Conservation (phyloP, 2,888 invertebrate genomes). For the Aspidiotus destructor region DNA sequence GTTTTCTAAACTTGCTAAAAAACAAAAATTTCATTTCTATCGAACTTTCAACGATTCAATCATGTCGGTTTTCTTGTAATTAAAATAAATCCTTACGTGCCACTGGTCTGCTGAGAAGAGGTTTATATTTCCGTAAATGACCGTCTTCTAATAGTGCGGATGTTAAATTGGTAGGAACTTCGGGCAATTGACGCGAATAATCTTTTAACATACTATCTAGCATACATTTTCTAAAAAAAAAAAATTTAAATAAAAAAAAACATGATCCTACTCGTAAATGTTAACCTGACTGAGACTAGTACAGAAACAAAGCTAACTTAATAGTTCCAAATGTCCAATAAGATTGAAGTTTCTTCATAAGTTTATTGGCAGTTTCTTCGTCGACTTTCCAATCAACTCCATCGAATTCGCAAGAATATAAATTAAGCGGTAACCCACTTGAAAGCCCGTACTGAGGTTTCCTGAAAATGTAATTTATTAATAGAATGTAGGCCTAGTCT, state of each 20-base stretch:
- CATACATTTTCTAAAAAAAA: conserved; percentile 47
- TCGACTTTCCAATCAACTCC: conserved; percentile 48
- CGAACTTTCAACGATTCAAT: too few relatives aligned
- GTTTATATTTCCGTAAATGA: conserved; percentile 55
- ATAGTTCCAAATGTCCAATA: conserved; percentile 50
- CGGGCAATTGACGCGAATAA: not conserved
- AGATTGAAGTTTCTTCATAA: conserved; percentile 56
- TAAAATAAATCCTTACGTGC: conserved; percentile 56
- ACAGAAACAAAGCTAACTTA: conserved; percentile 34
- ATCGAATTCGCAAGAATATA: conserved; percentile 66
- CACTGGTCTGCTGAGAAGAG: conserved; percentile 60
- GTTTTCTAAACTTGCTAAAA: conserved; percentile 71
- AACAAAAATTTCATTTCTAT: conserved; percentile 36
- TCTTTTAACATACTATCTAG: conserved; percentile 48
- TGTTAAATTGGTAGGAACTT: conserved; percentile 8
- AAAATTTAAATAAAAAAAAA: conserved; percentile 31
- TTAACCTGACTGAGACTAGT: too few relatives aligned
- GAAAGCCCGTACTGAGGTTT: conserved; percentile 90
- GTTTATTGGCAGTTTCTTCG: conserved; percentile 42
- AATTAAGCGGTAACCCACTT: conserved; percentile 69
- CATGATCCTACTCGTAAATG: not conserved
- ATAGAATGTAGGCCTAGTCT: too few relatives aligned
- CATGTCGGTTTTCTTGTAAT: too few relatives aligned
- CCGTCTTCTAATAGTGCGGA: conserved; percentile 39
- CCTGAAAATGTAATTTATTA: conserved; percentile 44